Evolutionary conservation across 1,140 invertebrate species (phyloP), one percentile per base, ranked within the genome.

Genomic region (Argopecten irradians): DNA sequence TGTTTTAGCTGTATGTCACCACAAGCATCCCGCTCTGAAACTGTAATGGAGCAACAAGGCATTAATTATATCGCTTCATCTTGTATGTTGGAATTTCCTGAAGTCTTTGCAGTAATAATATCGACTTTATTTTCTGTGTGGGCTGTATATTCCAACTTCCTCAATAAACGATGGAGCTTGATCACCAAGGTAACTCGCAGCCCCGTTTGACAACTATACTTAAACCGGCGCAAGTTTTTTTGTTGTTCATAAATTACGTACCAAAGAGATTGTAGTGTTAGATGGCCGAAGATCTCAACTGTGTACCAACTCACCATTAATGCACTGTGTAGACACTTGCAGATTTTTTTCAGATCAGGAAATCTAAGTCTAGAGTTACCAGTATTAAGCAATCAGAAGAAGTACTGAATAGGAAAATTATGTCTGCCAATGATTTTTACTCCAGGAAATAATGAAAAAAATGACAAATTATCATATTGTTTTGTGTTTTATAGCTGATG

Each of bases 371-470:
- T 71, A 71, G 5, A 71, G 55, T 71, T 71, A 71, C n/a, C 5
- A 71, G 55, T 22, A 71, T 71, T 71, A 71, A n/a, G 55, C 28
- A 71, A 71, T 71, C 55, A 71, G 55, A 71, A 71, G 22, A 71
- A 28, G n/a, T 71, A 71, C 55, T 71, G 55, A 11, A 28, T 28
- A 71, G 55, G 55, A 71, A 71, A 71, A 71, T 71, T 22, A 71
- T 71, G 55, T n/a, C n/a, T n/a, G n/a, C n/a, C n/a, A n/a, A n/a
- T n/a, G n/a, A n/a, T n/a, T n/a, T n/a, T n/a, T n/a, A n/a, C n/a
- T n/a, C n/a, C n/a, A n/a, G n/a, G n/a, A n/a, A n/a, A n/a, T n/a
- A 71, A 71, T 71, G 55, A 71, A 71, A 71, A 71, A 71, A 71
- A 71, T 28, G 55, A 71, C 55, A 71, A 28, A 71, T 71, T 71